Conservation (phyloP, 2,888 invertebrate genomes). For the Galerucella pusilla region DNA sequence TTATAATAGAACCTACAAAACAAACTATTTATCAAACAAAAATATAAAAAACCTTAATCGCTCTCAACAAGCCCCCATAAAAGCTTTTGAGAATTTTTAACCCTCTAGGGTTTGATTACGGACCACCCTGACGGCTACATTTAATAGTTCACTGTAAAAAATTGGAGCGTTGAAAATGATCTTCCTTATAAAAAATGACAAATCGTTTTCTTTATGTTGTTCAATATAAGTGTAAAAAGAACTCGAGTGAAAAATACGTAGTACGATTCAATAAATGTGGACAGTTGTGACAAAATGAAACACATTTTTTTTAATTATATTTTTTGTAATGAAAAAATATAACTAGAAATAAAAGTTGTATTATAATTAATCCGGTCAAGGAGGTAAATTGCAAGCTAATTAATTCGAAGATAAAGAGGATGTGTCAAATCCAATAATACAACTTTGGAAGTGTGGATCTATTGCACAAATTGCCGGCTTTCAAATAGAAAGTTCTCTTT, state of each 20-base stretch:
- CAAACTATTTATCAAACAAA: slow-evolving; percentile 56
- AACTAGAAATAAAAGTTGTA: no score
- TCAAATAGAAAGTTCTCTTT: no score
- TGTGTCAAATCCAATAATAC: no score
- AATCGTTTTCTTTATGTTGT: slow-evolving; percentile 53
- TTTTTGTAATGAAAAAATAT: neutral
- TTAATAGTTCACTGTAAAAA: slow-evolving; percentile 50
- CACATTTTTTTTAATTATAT: neutral
- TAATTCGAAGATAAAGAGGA: no score
- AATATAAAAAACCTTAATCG: slow-evolving; percentile 49
- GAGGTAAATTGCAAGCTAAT: no score
- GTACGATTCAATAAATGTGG: slow-evolving; percentile 18
- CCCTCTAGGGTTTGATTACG: slow-evolving; percentile 51
- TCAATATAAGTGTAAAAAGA: slow-evolving; percentile 52
- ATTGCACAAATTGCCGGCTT: no score
- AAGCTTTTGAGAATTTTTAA: slow-evolving; percentile 50
- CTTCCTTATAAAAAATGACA: slow-evolving; percentile 49
- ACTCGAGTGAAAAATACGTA: slow-evolving; percentile 40
- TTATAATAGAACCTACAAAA: slow-evolving; percentile 51
- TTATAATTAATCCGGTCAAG: no score
- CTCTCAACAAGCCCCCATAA: slow-evolving; percentile 52
- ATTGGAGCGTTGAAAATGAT: slow-evolving; percentile 51
- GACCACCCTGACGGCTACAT: slow-evolving; percentile 52
- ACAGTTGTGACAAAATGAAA: slow-evolving; percentile 16
- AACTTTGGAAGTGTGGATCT: no score